Conservation (phyloP, 2,797 vertebrate genomes). For the Furcifer pardalis region DNA sequence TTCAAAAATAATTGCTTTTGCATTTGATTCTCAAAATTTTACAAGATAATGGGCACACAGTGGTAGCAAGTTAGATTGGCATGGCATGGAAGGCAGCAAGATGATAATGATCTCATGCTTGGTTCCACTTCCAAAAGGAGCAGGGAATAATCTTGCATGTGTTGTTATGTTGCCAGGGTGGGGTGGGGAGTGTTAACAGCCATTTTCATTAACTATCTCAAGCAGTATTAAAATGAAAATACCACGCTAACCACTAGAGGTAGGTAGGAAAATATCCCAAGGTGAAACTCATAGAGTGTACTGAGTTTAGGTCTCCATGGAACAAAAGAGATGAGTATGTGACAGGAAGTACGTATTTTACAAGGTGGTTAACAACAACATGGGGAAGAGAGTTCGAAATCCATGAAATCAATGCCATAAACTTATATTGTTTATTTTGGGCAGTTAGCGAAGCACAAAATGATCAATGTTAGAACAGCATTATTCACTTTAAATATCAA, state of each 20-base stretch:
- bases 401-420: slow-evolving; percentile 74
- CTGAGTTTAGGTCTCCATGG: slow-evolving; percentile 12
- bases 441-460: slow-evolving; percentile 66
- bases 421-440: slow-evolving; percentile 66
- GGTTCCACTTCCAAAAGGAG: not conserved
- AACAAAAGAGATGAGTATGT: slow-evolving; percentile 35
- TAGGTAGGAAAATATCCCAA: slow-evolving; percentile 33
- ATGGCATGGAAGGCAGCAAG: not conserved
- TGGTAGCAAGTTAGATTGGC: not conserved
- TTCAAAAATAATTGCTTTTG: not conserved
- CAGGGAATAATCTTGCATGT: slow-evolving; percentile 50
- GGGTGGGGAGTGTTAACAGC: no score
- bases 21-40: not conserved
- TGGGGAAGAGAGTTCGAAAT: slow-evolving; percentile 62
- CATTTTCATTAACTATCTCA: slow-evolving; percentile 43
- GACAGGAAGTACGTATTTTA: slow-evolving; percentile 50
- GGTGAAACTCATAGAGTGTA: slow-evolving; percentile 11
- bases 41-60: not conserved
- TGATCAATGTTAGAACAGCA: slow-evolving; percentile 71
- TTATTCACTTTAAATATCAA: slow-evolving; percentile 68
- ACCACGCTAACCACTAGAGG: slow-evolving; percentile 7
- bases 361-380: slow-evolving; percentile 64
- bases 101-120: not conserved
- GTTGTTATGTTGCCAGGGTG: slow-evolving; percentile 45
- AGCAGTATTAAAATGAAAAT: slow-evolving; percentile 54